Evolutionary conservation across 2,113 vertebrate genomes (phyloP).

Genomic region (Platanista minor): DNA sequence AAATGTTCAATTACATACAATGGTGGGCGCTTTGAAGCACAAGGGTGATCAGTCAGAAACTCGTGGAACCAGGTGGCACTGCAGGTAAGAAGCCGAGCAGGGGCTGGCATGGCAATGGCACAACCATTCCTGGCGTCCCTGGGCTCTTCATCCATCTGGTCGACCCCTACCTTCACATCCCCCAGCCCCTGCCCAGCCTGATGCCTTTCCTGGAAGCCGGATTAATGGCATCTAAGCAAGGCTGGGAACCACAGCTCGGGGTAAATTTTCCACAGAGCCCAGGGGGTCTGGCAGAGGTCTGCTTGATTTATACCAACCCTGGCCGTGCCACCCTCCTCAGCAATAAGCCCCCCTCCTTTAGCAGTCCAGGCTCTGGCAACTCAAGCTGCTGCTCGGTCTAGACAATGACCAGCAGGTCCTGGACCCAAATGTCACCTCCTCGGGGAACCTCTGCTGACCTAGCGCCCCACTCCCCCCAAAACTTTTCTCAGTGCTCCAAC

Average conservation of each 20-base stretch:
- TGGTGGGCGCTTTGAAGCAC: neutral
- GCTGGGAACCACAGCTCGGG: neutral
- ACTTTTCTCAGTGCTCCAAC: neutral
- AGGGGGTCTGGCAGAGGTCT: slow-evolving; percentile 3
- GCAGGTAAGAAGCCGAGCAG: neutral
- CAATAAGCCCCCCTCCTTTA: neutral
- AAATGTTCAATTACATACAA: neutral
- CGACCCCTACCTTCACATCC: neutral
- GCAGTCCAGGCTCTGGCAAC: neutral
- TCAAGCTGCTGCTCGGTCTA: neutral
- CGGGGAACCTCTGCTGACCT: neutral
- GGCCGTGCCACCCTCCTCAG: neutral
- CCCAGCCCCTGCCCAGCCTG: neutral
- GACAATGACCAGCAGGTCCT: neutral
- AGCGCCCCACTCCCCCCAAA: neutral
- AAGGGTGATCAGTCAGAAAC: neutral
- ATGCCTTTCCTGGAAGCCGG: slow-evolving; percentile 50
- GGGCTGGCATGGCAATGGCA: neutral
- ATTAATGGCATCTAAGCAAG: slow-evolving; percentile 42
- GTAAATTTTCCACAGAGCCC: slow-evolving; percentile 39
- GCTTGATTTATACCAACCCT: slow-evolving; percentile 32
- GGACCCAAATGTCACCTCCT: neutral
- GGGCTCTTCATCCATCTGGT: neutral
- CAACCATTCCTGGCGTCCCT: neutral
- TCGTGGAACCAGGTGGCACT: fast-evolving